phyloP scores from a whole-genome alignment of 2,888 invertebrate genomes.

The Polydesmus complanatus region DNA sequence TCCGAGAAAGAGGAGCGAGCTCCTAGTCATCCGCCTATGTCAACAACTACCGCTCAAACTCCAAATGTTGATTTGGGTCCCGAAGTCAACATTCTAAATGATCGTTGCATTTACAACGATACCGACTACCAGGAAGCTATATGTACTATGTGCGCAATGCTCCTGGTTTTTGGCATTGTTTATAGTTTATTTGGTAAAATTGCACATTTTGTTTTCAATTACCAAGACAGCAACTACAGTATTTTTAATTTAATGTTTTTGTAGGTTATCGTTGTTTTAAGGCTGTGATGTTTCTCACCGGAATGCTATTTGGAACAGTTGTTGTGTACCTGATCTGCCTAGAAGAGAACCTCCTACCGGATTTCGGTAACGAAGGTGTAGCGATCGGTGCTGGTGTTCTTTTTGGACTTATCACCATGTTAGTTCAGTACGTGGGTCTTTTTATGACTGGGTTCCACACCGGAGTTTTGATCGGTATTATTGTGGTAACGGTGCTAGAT shows the following conservation, averaged over 20 bases:
- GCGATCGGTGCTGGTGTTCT: constrained; percentile 57
- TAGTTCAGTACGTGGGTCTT: constrained; percentile 65
- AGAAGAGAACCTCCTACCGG: constrained; percentile 62
- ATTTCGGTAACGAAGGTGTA: constrained; percentile 59
- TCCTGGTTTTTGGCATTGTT: constrained; percentile 64
- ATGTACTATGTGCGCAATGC: constrained; percentile 53
- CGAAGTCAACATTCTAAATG: background rate
- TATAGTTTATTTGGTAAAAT: constrained; percentile 61
- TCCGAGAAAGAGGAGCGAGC: constrained; percentile 9
- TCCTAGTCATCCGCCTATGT: constrained; percentile 4
- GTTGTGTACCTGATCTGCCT: constrained; percentile 66
- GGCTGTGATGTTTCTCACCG: constrained; percentile 74
- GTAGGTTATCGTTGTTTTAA: constrained; percentile 77
- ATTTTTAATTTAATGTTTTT: background rate
- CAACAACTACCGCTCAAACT: background rate
- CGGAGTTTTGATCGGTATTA: constrained; percentile 40
- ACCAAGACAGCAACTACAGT: background rate
- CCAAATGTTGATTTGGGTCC: background rate
- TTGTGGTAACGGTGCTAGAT: constrained; percentile 38
- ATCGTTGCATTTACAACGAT: constrained; percentile 10
- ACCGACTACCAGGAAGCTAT: constrained; percentile 49
- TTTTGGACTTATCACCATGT: constrained; percentile 64
- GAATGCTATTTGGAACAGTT: constrained; percentile 68
- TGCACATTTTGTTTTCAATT: background rate
- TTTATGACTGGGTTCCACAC: constrained; percentile 68